A percentile compares a stretch with the other conserved stretches of the same genome.
Evolutionary conservation across 2,797 vertebrate genomes (phyloP).

Genomic region (Astyanax mexicanus): DNA sequence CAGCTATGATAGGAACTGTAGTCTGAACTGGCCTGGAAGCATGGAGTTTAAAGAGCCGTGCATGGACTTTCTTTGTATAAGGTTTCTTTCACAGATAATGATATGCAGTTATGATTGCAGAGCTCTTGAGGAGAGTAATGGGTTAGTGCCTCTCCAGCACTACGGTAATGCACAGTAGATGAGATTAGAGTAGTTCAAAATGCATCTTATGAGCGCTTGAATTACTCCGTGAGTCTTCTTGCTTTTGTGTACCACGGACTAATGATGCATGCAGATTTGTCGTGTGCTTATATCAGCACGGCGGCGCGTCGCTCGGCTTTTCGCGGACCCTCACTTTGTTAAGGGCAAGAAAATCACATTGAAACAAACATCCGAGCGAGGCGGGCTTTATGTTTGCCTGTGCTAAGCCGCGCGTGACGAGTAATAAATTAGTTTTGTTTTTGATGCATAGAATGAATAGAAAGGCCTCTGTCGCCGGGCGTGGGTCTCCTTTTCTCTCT

Average conservation of each 20-base stretch:
- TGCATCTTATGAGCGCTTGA: not conserved
- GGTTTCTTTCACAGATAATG: not conserved
- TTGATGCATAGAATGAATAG: slow-evolving; percentile 77
- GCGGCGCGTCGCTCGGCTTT: not conserved
- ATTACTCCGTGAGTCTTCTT: not conserved
- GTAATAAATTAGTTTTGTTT: slow-evolving; percentile 81
- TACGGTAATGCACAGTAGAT: not conserved
- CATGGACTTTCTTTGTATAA: too few species aligned
- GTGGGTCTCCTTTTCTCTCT: slow-evolving; percentile 53
- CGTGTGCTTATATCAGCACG: not conserved
- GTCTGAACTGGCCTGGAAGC: too few species aligned
- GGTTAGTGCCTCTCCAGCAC: slow-evolving; percentile 1
- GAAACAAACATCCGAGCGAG: slow-evolving; percentile 71
- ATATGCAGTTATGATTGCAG: not conserved
- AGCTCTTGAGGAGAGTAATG: slow-evolving; percentile 32
- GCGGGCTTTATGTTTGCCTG: slow-evolving; percentile 70
- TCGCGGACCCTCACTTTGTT: slow-evolving; percentile 9
- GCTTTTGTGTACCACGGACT: not conserved
- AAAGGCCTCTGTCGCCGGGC: slow-evolving; percentile 71
- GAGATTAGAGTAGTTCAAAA: not conserved
- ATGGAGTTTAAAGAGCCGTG: too few species aligned
- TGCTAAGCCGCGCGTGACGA: slow-evolving; percentile 74
- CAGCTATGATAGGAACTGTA: too few species aligned
- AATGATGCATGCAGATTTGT: not conserved
- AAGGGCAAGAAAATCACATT: slow-evolving; percentile 29